Evolutionary conservation across 2,113 vertebrate genomes (phyloP).

Genomic region (Neolamprologus toae): DNA sequence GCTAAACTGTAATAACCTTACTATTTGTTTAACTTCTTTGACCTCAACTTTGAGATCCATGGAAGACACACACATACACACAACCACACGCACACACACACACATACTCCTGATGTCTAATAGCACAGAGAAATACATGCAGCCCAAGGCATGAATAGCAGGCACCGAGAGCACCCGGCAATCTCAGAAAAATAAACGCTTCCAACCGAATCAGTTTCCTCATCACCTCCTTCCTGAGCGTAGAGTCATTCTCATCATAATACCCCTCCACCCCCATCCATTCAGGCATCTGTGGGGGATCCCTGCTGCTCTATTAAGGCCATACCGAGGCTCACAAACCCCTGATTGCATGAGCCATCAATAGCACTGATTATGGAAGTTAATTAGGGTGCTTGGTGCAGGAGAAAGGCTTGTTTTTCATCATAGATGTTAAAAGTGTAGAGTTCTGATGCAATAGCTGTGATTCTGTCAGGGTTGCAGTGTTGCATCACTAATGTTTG

Average conservation of each 20-base stretch:
- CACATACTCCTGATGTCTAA: background rate
- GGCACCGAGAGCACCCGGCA: background rate
- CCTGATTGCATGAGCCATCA: slow-evolving; percentile 41
- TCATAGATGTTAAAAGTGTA: slow-evolving; percentile 13
- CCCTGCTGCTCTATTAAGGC: slow-evolving; percentile 45
- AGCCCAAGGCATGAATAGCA: background rate
- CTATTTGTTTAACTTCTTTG: background rate
- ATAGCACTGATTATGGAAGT: slow-evolving; percentile 49
- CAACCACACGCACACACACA: background rate
- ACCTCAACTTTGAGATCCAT: background rate
- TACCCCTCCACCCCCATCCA: background rate
- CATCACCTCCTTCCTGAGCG: slow-evolving; percentile 27
- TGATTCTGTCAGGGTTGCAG: background rate
- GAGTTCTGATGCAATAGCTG: slow-evolving; percentile 14
- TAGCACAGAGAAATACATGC: background rate
- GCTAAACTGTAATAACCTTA: background rate
- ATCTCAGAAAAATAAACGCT: slow-evolving; percentile 28
- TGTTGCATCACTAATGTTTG: slow-evolving; percentile 25
- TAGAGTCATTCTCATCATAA: slow-evolving; percentile 35
- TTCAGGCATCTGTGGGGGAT: slow-evolving; percentile 28
- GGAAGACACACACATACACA: background rate
- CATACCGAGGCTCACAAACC: slow-evolving; percentile 19
- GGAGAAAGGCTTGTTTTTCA: slow-evolving; percentile 17
- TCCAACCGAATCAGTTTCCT: slow-evolving; percentile 35
- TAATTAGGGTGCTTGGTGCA: slow-evolving; percentile 41